Percentiles rank a stretch among this genome's conserved stretches.
These are phyloP conservation scores for Apodemus agrarius DNA, from an alignment of 2,797 vertebrate genomes.

Conservation along the genomic window DNA sequence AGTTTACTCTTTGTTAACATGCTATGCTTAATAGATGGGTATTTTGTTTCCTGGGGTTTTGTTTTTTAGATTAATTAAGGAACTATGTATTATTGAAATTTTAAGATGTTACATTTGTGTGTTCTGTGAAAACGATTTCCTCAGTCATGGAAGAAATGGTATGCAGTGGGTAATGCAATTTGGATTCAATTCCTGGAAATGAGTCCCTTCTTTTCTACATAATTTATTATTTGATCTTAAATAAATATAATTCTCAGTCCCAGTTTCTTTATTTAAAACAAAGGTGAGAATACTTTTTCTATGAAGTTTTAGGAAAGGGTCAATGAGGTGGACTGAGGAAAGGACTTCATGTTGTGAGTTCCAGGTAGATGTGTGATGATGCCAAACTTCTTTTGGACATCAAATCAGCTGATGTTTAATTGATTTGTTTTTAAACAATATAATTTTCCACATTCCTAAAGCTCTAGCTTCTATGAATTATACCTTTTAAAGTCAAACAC, in stretches of 20 bases:
- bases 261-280: background rate
- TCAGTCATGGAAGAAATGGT: background rate
- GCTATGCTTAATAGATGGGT: background rate
- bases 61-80: background rate
- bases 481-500: background rate
- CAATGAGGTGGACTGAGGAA: background rate
- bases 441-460: background rate
- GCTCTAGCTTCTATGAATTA: background rate
- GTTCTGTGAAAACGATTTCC: background rate
- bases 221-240: background rate
- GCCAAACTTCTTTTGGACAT: background rate
- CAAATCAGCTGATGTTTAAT: background rate
- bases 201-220: background rate
- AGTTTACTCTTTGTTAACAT: background rate
- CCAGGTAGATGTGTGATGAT: background rate
- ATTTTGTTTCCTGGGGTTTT: background rate
- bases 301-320: background rate
- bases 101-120: background rate
- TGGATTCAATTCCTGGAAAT: background rate
- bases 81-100: background rate
- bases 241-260: background rate
- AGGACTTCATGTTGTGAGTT: background rate
- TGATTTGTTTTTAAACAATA: background rate
- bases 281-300: background rate
- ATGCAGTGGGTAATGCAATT: background rate